These are phyloP conservation scores for Cassiopea andromeda DNA, from an alignment of 30 jellyfish, hydroid and myxozoan species.

Conservation along the genomic window DNA sequence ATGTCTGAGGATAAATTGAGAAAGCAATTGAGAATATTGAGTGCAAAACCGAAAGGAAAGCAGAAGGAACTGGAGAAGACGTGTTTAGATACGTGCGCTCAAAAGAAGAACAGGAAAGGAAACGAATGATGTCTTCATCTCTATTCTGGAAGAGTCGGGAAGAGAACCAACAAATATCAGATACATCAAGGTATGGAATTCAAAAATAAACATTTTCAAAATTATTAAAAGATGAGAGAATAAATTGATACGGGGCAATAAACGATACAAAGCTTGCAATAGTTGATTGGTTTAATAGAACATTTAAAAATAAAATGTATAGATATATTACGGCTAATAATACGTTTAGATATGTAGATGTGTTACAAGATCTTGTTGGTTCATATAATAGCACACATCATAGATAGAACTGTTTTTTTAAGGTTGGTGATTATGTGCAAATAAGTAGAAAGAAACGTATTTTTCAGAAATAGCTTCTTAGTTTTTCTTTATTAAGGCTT, in stretches of 20 bases:
- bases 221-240: neutral
- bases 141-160: neutral
- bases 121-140: neutral
- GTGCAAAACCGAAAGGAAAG: too few relatives aligned
- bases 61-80: neutral
- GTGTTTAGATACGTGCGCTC: neutral
- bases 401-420: too few relatives aligned
- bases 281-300: slow-evolving; percentile 5
- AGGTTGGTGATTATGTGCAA: neutral
- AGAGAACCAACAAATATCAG: neutral
- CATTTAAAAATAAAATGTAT: neutral
- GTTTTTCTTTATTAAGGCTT: too few relatives aligned
- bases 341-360: neutral
- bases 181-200: neutral
- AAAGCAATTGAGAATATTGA: too few relatives aligned
- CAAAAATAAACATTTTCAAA: neutral
- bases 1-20: too few relatives aligned
- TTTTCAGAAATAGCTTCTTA: too few relatives aligned
- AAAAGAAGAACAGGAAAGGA: neutral
- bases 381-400: neutral
- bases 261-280: slow-evolving; percentile 3
- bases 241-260: neutral
- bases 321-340: neutral
- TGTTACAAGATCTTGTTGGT: neutral
- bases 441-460: neutral